A percentile compares a stretch with the other conserved stretches of the same genome.
Conservation (phyloP, 2,113 vertebrate genomes). For the Siniperca chuatsi region DNA sequence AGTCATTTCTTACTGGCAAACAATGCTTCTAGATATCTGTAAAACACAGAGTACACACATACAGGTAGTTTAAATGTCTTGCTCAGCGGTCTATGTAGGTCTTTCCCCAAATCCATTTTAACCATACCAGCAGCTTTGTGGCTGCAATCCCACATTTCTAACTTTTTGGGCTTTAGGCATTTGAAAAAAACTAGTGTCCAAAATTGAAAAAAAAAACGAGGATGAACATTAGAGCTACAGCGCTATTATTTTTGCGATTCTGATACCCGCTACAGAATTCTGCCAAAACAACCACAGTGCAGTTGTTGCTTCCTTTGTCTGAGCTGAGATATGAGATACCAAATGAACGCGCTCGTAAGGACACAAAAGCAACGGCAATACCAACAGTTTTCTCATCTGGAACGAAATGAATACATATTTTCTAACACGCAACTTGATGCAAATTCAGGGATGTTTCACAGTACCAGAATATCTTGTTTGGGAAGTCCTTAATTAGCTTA, state of each 20-base stretch:
- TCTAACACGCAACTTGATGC: not conserved
- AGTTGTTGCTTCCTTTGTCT: slow-evolving; percentile 3
- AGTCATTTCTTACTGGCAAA: not conserved
- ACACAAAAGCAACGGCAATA: not conserved
- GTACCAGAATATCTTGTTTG: not conserved
- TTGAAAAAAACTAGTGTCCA: not conserved
- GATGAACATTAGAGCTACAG: not conserved
- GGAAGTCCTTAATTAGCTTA: not conserved
- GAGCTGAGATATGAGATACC: not conserved
- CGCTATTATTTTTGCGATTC: not conserved
- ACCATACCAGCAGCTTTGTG: not conserved
- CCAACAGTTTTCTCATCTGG: not conserved
- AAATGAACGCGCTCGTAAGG: not conserved
- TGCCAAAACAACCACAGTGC: slow-evolving; percentile 1
- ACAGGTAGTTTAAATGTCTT: not conserved
- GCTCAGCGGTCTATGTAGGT: not conserved
- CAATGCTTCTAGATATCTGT: not conserved
- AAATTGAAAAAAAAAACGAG: not conserved
- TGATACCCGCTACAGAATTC: not conserved
- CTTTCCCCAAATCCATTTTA: not conserved
- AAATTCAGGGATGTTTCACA: no score
- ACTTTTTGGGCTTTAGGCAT: not conserved
- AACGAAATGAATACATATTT: not conserved
- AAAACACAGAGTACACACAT: not conserved
- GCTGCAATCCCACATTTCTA: not conserved